Base-by-base conservation (phyloP, 2,113 vertebrate species). In the Barnardius zonarius region DNA sequence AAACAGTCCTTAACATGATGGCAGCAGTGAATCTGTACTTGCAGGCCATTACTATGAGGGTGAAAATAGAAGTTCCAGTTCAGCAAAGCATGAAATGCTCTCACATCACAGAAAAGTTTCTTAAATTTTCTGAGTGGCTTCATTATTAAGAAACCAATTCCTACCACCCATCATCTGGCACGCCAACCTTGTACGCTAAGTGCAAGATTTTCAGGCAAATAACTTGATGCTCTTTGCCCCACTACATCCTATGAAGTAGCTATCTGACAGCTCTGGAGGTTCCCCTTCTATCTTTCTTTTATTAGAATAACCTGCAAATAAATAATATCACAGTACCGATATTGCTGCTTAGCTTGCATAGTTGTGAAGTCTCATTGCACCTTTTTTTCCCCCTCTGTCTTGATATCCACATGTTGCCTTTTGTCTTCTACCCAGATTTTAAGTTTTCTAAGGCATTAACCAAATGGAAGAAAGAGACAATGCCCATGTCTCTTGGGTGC, bases 391-490 rank as follows among this genome's bases (percentile, higher is more conserved):
- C 73, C 63, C 39, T 80, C 61, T 68, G 7, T 43, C 51, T 66
- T 63, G 33, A 72, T 73, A 62, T 25, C 64, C 35, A 19, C 1
- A 2, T 59, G 23, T 41, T 88, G 20, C 22, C 63, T 91, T 75
- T 78, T 86, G 64, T 67, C 73, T 91, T 75, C 66, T 64, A 52
- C 18, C 18, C 64, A 55, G 27, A 63, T 3, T 67, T 15, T 25
- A 83, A 55, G 37, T 83, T 94, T 96, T 72, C 88, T 81, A 33
- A 59, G 61, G 86, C 43, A 61, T 81, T 90, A 91, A 72, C 76
- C 74, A 46, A 88, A 81, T n/a, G 55, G n/a, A 41, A 67, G 88
- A 84, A 23, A 33, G n/a, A 63, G 55, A 64, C 64, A 48, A 68
- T 61, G 33, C 35, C 27, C 35, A 7, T 4, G 17, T 64, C 55